Percentiles rank a stretch among this genome's conserved stretches.
Conservation (phyloP, 2,888 invertebrate species). For the Creontiades dilutus region DNA sequence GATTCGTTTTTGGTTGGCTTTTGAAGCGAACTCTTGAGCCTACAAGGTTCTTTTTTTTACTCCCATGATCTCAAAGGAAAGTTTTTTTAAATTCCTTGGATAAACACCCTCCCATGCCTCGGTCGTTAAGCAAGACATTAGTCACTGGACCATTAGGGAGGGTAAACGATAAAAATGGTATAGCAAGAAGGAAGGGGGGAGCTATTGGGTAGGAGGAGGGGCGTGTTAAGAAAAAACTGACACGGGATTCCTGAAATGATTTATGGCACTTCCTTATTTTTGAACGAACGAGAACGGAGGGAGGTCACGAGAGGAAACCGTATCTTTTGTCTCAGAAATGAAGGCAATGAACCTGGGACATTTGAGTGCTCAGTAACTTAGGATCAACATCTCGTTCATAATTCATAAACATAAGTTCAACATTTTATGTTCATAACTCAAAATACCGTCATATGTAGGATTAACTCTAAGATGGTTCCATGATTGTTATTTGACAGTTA, state of each 20-base stretch:
- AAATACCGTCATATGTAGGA: no score
- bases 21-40: constrained; percentile 11
- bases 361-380: no score
- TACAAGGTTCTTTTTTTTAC: not conserved
- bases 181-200: not conserved
- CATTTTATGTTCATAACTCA: no score
- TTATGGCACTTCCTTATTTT: constrained; percentile 29
- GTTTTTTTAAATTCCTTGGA: constrained; percentile 17
- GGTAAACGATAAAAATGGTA: constrained; percentile 49
- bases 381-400: no score
- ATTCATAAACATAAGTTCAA: no score
- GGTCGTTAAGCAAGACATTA: constrained; percentile 62
- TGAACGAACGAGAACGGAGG: not conserved
- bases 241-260: constrained; percentile 31
- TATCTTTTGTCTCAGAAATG: not conserved
- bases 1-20: not conserved
- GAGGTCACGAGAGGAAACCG: not conserved
- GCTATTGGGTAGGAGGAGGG: no score
- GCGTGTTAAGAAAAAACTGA: constrained; percentile 12
- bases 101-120: not conserved
- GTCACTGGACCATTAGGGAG: constrained; percentile 61
- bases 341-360: no score
- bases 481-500: no score
- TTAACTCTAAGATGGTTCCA: no score
- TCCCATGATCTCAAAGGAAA: not conserved